Evolutionary conservation across 35 echinoderm and acorn worm species (phyloP).

Genomic region (Antedon bifida): DNA sequence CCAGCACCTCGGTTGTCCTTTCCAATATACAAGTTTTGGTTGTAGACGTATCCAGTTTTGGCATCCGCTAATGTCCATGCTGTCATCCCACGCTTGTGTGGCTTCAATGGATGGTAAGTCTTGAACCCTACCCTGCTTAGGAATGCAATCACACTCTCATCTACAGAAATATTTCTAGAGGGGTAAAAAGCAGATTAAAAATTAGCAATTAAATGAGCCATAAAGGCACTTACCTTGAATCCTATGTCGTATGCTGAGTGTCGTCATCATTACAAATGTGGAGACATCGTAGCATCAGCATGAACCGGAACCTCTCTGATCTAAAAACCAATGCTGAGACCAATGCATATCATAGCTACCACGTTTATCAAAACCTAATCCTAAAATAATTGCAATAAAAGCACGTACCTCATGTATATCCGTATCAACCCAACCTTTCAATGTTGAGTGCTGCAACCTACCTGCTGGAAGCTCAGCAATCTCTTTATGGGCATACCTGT

Average conservation of each 20-base stretch:
- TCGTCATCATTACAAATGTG: too few species aligned
- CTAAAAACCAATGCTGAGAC: constrained; percentile 7
- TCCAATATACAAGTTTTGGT: background rate
- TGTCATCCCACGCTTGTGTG: constrained; percentile 16
- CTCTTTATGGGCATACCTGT: background rate
- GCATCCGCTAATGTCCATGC: constrained; percentile 5
- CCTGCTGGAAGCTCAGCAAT: background rate
- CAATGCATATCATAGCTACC: constrained; percentile 1
- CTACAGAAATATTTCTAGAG: constrained; percentile 7
- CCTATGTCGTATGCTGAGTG: background rate
- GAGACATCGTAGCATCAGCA: too few species aligned
- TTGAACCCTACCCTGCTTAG: constrained; percentile 16
- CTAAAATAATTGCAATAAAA: too few species aligned
- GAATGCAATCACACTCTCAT: constrained; percentile 30
- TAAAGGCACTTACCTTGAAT: background rate
- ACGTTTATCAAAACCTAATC: background rate
- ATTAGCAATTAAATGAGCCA: constrained; percentile 5
- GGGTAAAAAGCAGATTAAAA: constrained; percentile 8
- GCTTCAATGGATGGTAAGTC: constrained; percentile 26
- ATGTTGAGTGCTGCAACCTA: too few species aligned
- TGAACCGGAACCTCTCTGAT: too few species aligned
- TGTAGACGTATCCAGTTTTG: constrained; percentile 1
- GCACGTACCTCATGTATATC: constrained; percentile 1
- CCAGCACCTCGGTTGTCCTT: too few species aligned
- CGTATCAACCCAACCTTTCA: background rate